phyloP scores from a whole-genome alignment of 2,888 invertebrate genomes.

The Athrips mouffetella region DNA sequence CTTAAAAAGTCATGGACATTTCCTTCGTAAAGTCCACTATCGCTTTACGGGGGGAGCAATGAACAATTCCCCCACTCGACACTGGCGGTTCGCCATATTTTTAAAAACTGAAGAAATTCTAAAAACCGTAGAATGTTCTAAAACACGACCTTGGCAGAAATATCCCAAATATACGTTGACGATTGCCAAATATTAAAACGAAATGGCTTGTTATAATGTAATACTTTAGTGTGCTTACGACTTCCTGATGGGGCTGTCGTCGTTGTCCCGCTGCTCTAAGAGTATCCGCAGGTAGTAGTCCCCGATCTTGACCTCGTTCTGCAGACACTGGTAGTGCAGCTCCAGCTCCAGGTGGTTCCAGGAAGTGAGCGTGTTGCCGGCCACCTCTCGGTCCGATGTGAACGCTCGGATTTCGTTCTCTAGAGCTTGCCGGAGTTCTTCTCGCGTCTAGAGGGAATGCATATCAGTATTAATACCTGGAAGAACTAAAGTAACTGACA shows the following conservation, averaged over 20 bases:
- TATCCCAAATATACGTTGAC: no score
- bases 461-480: no score
- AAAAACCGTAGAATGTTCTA: no score
- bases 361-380: conserved; percentile 89
- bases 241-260: conserved; percentile 91
- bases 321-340: conserved; percentile 94
- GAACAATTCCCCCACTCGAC: no score
- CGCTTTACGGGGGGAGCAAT: no score
- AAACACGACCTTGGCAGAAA: no score
- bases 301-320: conserved; percentile 98
- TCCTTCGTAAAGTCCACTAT: no score
- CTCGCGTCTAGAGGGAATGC: conserved; percentile 86
- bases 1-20: no score
- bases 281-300: conserved; percentile 97
- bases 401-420: conserved; percentile 96
- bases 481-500: no score
- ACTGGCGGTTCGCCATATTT: no score
- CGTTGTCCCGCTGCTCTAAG: conserved; percentile 92
- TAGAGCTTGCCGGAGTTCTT: conserved; percentile 93
- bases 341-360: conserved; percentile 99
- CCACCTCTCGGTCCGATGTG: conserved; percentile 92
- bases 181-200: background rate
- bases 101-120: no score
- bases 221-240: conserved; percentile 82
- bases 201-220: background rate